phyloP scores from a whole-genome alignment of 2,888 invertebrate genomes.

The Eurytoma adleriae region DNA sequence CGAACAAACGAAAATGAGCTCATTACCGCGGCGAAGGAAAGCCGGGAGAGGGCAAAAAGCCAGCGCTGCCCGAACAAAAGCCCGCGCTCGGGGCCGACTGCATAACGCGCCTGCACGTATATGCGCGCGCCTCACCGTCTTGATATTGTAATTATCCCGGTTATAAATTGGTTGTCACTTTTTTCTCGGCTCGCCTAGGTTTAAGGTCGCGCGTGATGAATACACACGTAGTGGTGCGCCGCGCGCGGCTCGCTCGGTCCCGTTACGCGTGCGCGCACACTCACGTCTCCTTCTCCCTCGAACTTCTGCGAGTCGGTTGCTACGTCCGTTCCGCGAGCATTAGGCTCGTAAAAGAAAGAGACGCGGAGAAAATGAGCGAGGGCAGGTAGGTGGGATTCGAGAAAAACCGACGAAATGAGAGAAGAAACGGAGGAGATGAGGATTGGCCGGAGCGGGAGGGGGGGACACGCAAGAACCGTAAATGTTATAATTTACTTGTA shows the following conservation, averaged over 20 bases:
- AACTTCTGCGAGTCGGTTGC: slow-evolving; percentile 2
- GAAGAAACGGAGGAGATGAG: slow-evolving; percentile 17
- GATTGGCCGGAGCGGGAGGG: slow-evolving; percentile 5
- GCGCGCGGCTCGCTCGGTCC: background rate
- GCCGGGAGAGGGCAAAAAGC: background rate
- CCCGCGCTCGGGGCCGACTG: slow-evolving; percentile 50
- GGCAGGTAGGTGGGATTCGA: slow-evolving; percentile 17
- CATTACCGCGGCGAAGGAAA: background rate
- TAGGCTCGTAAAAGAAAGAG: slow-evolving; percentile 46
- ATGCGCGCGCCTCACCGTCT: slow-evolving; percentile 45
- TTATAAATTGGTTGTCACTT: slow-evolving; percentile 74
- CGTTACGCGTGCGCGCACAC: slow-evolving; percentile 20
- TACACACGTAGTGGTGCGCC: slow-evolving; percentile 68
- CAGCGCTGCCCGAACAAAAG: background rate
- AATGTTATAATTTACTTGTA: slow-evolving; percentile 51
- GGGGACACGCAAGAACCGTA: slow-evolving; percentile 33
- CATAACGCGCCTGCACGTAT: no score
- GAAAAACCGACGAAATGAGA: slow-evolving; percentile 37
- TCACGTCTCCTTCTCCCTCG: no score
- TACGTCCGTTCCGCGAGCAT: slow-evolving; percentile 18
- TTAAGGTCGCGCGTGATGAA: slow-evolving; percentile 72
- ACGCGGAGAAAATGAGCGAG: slow-evolving; percentile 43
- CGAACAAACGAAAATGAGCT: slow-evolving; percentile 22
- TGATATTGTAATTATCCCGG: slow-evolving; percentile 74
- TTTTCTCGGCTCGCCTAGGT: slow-evolving; percentile 61